Evolutionary conservation across 2,888 invertebrate species (phyloP), one percentile per base, ranked within the genome.

Genomic region (Melanotus villosus): DNA sequence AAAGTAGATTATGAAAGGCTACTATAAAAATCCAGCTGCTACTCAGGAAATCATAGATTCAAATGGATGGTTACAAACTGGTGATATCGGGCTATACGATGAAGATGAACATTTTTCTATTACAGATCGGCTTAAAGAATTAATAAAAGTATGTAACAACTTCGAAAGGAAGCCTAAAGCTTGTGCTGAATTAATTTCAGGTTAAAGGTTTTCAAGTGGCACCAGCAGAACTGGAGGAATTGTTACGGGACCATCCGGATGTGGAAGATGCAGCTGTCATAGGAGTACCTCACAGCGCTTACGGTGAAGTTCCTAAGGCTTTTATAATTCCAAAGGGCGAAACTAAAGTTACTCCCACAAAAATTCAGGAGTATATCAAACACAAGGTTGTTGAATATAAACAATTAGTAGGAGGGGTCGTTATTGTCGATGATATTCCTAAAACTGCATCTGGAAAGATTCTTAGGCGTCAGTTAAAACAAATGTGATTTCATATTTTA

Each of bases 181-280:
- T 14, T 34, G 2, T n/a, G 6, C 14, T 6, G 7, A 14, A 52
- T 30, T 18, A 56, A 6, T 59, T 59, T 56, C 36, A 96, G 77
- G 84, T 84, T 14, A 90, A 89, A 82, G 90, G 87, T 0, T 89
- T 85, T 78, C 89, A 94, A 89, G 95, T 96, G 1, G 90, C 96
- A 5, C 96, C 96, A 19, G 95, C 95, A 0, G 96, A 96, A 82
- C 82, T 96, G 19, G 96, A 96, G 82, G 89, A 87, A 54, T 78
- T 93, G 6, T 79, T 94, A 0, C 87, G 92, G 66, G 87, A 88
- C 30, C 92, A 93, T 82, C 91, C 93, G 0, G 88, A 88, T 21
- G 88, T 97, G 0, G 82, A 87, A 2, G 96, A 97, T 77, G 93
- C 91, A 0, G 95, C 93, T 0, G 95, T 97, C 0, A 86, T 95